Evolutionary conservation across 2,797 vertebrate genomes (phyloP), one percentile per base, ranked within the genome.

Genomic region (Alosa sapidissima): DNA sequence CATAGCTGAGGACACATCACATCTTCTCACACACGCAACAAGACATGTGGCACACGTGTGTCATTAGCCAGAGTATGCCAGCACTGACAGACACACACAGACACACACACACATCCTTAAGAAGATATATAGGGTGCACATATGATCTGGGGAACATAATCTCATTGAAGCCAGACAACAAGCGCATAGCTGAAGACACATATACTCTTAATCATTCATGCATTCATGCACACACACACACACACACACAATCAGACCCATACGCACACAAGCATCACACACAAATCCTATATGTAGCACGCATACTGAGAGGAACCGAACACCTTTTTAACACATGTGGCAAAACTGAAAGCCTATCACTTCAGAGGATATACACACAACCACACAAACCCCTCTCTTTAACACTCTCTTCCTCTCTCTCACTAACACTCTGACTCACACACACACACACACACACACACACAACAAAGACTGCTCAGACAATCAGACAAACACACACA

Each of bases 111-210:
- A 36, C 36, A 75, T 11, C 13, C 33, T 45, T 45, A 45, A 28
- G 14, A 41, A 54, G 24, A 86, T 85, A 85, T 85, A 83, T 45
- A 62, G 83, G 89, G 86, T 90, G 9, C 28, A 86, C 91, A 90
- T 90, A 91, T 91, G 91, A 90, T 89, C 88, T 28, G 60, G 81
- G 88, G 91, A 92, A 92, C 92, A 41, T 75, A 75, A 75, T 75
- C 68, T 14, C 68, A 75, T 75, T 75, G 68, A 75, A 75, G 68
- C 13, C 68, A 45, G 68, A 75, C 68, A 75, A 75, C 68, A 75
- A 75, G 68, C 68, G 33, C 86, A 81, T 45, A n/a, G 14, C 52
- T 58, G 58, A 54, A 75, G 68, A 75, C 68, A 75, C 65, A 72
- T 72, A 72, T 75, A 75, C 68, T 75, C 82, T 62, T 54, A 14